A percentile compares a stretch with the other conserved stretches of the same genome.
Evolutionary conservation across 2,113 vertebrate genomes (phyloP).

Genomic region (Pteropus alecto): DNA sequence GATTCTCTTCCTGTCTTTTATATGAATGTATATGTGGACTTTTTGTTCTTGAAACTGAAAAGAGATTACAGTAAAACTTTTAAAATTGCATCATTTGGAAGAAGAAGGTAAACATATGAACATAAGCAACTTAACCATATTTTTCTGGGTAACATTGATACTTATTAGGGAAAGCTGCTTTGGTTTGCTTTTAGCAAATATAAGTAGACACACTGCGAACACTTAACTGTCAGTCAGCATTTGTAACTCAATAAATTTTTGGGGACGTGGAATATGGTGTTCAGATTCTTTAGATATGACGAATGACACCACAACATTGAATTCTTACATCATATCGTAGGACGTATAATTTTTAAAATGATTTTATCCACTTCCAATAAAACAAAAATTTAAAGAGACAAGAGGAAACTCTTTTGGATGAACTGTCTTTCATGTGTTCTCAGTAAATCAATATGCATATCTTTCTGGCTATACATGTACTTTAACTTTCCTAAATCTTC

Average conservation of each 20-base stretch:
- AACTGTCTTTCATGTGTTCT: neutral
- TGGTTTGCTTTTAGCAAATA: neutral
- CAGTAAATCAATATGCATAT: neutral
- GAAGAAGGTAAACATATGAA: neutral
- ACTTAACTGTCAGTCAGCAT: neutral
- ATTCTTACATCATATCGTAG: neutral
- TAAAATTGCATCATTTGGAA: neutral
- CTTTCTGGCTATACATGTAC: neutral
- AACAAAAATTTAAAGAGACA: neutral
- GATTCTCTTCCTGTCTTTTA: slow-evolving; percentile 20
- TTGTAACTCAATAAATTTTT: neutral
- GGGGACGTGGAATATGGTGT: rapidly evolving
- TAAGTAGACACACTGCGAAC: neutral
- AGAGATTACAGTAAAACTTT: slow-evolving; percentile 27
- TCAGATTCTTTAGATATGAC: neutral
- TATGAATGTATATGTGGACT: neutral
- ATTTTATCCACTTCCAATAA: neutral
- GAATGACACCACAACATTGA: neutral
- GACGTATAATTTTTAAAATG: neutral
- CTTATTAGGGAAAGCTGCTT: neutral
- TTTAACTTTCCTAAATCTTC: neutral
- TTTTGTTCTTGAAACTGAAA: slow-evolving; percentile 7
- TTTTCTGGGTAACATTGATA: neutral
- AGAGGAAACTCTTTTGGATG: neutral
- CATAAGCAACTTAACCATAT: neutral